A percentile compares a stretch with the other conserved stretches of the same genome.
These are phyloP conservation scores for Meliscaeva auricollis DNA, from an alignment of 2,888 invertebrate species.

Conservation along the genomic window DNA sequence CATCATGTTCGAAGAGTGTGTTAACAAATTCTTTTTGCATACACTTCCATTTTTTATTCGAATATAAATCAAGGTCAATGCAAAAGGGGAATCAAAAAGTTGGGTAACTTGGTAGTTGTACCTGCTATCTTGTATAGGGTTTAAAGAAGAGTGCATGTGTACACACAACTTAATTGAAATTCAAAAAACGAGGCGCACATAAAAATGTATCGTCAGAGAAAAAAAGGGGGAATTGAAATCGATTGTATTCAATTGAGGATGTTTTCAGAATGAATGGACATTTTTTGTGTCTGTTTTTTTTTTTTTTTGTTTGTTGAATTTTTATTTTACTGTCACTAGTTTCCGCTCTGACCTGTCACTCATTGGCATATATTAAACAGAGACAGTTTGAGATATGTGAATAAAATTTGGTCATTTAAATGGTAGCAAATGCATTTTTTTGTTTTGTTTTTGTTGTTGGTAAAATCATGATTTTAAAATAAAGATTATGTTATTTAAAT, in stretches of 20 bases:
- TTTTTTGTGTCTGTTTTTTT: neutral
- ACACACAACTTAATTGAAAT: conserved; percentile 34
- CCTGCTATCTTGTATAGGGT: neutral
- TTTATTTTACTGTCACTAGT: conserved; percentile 1
- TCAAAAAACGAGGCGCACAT: conserved; percentile 28
- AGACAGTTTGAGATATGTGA: neutral
- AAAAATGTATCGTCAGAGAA: conserved; percentile 11
- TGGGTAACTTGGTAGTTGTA: conserved; percentile 28
- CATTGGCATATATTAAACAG: conserved; percentile 7
- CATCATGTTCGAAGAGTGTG: conserved; percentile 50
- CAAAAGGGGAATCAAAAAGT: conserved; percentile 41
- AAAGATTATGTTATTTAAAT: no score
- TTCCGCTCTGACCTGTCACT: conserved; percentile 29
- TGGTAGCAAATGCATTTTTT: neutral
- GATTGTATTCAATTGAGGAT: conserved; percentile 33
- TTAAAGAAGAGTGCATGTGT: neutral
- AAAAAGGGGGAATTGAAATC: conserved; percentile 19
- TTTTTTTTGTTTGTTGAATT: neutral
- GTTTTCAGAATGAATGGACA: conserved; percentile 26
- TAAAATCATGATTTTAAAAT: no score
- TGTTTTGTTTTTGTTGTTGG: no score
- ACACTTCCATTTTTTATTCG: conserved; percentile 61
- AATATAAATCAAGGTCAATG: conserved; percentile 61
- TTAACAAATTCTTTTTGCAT: conserved; percentile 62
- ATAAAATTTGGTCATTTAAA: neutral